A percentile compares a stretch with the other conserved stretches of the same genome.
phyloP scores from a whole-genome alignment of 2,888 invertebrate species.

The Troglohyphantes excavatus region DNA sequence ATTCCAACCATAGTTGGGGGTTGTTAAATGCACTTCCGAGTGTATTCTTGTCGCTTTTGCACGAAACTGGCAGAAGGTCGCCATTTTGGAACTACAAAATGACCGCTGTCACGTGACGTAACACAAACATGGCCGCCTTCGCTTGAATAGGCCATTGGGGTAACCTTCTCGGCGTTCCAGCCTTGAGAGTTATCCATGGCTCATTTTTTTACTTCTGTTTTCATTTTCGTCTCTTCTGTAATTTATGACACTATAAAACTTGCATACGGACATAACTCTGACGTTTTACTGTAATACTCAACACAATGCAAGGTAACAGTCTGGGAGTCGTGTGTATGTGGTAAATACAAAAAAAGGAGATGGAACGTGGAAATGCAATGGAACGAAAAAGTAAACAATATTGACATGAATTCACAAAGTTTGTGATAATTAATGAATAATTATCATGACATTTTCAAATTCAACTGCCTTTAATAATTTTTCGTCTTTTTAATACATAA shows the following conservation, averaged over 20 bases:
- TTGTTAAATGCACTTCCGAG: not conserved
- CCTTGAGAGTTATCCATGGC: conserved; percentile 37
- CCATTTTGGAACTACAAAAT: too few relatives aligned
- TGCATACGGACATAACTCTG: conserved; percentile 54
- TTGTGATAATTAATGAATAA: too few relatives aligned
- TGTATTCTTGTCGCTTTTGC: conserved; percentile 21
- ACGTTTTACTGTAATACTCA: conserved; percentile 40
- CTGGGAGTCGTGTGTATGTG: not conserved
- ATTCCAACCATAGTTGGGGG: not conserved
- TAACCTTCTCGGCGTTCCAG: conserved; percentile 14
- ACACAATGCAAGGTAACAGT: conserved; percentile 72
- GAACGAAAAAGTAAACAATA: too few relatives aligned
- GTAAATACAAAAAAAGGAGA: not conserved
- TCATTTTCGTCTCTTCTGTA: conserved; percentile 17
- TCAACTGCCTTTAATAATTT: too few relatives aligned
- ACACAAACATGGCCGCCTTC: conserved; percentile 27
- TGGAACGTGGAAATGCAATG: not conserved
- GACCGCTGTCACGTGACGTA: not conserved
- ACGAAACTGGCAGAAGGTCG: conserved; percentile 22
- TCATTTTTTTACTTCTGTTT: conserved; percentile 34
- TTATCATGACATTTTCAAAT: too few relatives aligned
- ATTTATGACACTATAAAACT: conserved; percentile 61
- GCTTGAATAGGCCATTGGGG: conserved; percentile 51
- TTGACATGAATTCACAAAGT: too few relatives aligned
- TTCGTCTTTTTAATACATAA: too few relatives aligned